Evolutionary conservation across 2,888 invertebrate genomes (phyloP), one percentile per base, ranked within the genome.

Genomic region (Troides oblongomaculatus): DNA sequence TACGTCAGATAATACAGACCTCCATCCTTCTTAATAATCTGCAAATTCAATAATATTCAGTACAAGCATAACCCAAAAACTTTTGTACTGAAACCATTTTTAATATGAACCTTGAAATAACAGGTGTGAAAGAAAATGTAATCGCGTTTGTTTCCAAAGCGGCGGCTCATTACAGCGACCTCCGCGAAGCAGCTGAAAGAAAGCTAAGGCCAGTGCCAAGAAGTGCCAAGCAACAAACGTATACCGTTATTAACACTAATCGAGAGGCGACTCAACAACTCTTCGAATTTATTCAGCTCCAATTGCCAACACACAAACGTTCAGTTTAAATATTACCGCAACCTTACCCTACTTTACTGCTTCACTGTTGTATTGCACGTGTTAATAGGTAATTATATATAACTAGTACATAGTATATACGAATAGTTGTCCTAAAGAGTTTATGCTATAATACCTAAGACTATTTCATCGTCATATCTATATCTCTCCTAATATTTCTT

Each of bases 321-420:
- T 58, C 50, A 57, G 50, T 64, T 64, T 61, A 30, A 70, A 70
- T 64, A 59, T 53, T 59, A 62, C 23, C 58, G 46, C 57, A 62
- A 59, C 70, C 70, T 70, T 67, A 67, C 60, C 67, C 70, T 64
- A 70, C 61, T 70, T 67, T 46, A 25, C 43, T 17, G 65, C 60
- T 63, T 70, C 62, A 66, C 66, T 66, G 69, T 66, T 66, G 62
- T 23, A 58, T 17, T n/a, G 58, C 57, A 62, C 65, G 62, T 30
- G 30, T 30, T 30, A 30, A 30, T 69, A 64, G 25, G 30, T 61
- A 61, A 57, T 39, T 58, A 3, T 53, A 53, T 7, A 7, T n/a
- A 0, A 53, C 53, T 53, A 18, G 14, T 53, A n/a, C 53, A n/a
- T 18, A 50, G 17, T 18, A 50, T 18, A 18, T 14, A 50, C 50